Evolutionary conservation across 2,888 invertebrate species (phyloP).

Genomic region (Andrena flavipes): DNA sequence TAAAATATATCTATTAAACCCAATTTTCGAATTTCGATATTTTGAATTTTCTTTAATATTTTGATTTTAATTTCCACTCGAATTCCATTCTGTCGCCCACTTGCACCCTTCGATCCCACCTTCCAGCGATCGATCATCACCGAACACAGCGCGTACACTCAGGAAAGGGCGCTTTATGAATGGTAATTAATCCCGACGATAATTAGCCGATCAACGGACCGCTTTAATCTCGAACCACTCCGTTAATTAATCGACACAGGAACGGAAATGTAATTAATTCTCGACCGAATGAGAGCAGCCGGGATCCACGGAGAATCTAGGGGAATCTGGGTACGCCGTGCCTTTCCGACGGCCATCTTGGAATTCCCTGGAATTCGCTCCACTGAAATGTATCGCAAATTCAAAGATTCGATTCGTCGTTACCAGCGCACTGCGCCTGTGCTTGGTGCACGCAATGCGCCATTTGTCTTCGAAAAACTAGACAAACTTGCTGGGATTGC

Average conservation of each 20-base stretch:
- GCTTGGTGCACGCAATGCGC: slow-evolving; percentile 30
- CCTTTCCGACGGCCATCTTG: no score
- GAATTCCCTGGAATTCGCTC: background rate
- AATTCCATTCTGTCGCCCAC: background rate
- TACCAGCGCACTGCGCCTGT: slow-evolving; percentile 30
- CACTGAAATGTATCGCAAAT: background rate
- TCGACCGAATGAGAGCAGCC: background rate
- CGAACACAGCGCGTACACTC: background rate
- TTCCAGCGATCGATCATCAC: background rate
- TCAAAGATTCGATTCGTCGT: background rate
- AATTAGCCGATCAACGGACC: slow-evolving; percentile 4
- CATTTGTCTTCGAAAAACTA: slow-evolving; percentile 35
- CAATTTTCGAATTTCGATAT: background rate
- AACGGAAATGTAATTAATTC: background rate
- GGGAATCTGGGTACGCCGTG: background rate
- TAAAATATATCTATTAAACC: background rate
- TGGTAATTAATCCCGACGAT: slow-evolving; percentile 2
- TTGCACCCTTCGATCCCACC: background rate
- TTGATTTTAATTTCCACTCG: background rate
- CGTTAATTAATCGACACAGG: background rate
- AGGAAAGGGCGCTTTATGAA: background rate
- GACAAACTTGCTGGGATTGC: slow-evolving; percentile 13
- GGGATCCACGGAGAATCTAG: background rate
- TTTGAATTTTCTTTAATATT: background rate
- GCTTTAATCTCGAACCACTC: background rate